Conservation (phyloP, 2,797 vertebrate species). For the Scyliorhinus canicula region DNA sequence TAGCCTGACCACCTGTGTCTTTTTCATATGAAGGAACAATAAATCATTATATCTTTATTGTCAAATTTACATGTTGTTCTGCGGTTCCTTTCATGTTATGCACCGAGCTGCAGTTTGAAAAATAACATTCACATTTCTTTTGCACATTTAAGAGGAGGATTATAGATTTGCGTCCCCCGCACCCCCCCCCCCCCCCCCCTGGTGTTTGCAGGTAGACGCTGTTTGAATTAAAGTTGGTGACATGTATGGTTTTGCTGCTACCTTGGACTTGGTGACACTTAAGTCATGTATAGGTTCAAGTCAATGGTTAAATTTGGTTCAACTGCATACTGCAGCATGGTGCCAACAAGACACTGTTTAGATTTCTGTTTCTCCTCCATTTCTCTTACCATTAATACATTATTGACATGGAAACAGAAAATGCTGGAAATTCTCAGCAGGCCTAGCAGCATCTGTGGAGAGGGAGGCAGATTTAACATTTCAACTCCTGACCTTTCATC, state of each 20-base stretch:
- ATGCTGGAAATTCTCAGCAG: conserved; percentile 20
- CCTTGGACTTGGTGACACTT: not conserved
- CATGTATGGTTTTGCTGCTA: not conserved
- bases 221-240: not conserved
- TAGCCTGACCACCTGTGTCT: conserved; percentile 41
- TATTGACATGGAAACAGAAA: not conserved
- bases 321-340: not conserved
- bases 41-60: conserved; percentile 17
- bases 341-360: not conserved
- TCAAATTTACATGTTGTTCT: conserved; percentile 29
- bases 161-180: not conserved
- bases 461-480: not conserved
- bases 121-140: not conserved
- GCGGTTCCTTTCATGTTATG: not conserved
- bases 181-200: too few relatives aligned
- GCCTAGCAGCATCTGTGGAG: not conserved
- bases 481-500: not conserved
- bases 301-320: not conserved
- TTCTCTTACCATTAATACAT: not conserved
- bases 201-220: not conserved
- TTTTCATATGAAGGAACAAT: not conserved
- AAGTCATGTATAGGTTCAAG: not conserved
- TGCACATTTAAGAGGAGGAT: not conserved
- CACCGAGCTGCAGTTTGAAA: not conserved
- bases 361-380: not conserved